Percentiles rank a stretch among this genome's conserved stretches.
Evolutionary conservation across 2,797 vertebrate species (phyloP).

Genomic region (Danio aesculapii): DNA sequence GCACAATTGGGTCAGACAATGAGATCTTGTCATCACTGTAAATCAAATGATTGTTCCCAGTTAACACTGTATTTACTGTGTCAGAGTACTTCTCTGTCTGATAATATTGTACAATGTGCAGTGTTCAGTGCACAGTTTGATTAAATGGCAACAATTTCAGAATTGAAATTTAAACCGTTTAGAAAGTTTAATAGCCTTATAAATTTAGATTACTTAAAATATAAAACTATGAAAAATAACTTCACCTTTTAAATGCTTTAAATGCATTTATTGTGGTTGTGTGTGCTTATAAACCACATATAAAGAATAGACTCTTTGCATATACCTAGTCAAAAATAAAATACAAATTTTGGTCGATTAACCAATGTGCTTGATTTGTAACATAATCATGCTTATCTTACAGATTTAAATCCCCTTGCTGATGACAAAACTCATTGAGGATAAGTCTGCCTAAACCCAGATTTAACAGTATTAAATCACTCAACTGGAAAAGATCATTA

Average conservation of each 20-base stretch:
- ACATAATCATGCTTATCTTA: slow-evolving; percentile 4
- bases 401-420: slow-evolving; percentile 13
- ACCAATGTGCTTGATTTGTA: slow-evolving; percentile 3
- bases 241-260: too few species aligned
- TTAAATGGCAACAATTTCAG: too few species aligned
- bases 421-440: not conserved
- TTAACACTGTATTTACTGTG: slow-evolving; percentile 39
- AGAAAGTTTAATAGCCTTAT: too few species aligned
- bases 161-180: too few species aligned
- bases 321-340: not conserved
- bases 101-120: too few species aligned
- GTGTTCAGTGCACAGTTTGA: too few species aligned
- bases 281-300: too few species aligned
- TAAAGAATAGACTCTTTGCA: too few species aligned
- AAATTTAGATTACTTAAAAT: too few species aligned
- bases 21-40: slow-evolving; percentile 59
- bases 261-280: too few species aligned
- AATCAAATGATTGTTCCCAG: slow-evolving; percentile 50
- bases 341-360: not conserved
- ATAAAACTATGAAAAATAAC: too few species aligned
- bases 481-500: slow-evolving; percentile 30
- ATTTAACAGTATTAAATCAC: slow-evolving; percentile 22
- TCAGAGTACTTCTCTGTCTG: not conserved
- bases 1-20: slow-evolving; percentile 66
- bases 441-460: slow-evolving; percentile 23